Evolutionary conservation across 1,140 invertebrate species (phyloP), one percentile per base, ranked within the genome.

Genomic region (Philaenus spumarius): DNA sequence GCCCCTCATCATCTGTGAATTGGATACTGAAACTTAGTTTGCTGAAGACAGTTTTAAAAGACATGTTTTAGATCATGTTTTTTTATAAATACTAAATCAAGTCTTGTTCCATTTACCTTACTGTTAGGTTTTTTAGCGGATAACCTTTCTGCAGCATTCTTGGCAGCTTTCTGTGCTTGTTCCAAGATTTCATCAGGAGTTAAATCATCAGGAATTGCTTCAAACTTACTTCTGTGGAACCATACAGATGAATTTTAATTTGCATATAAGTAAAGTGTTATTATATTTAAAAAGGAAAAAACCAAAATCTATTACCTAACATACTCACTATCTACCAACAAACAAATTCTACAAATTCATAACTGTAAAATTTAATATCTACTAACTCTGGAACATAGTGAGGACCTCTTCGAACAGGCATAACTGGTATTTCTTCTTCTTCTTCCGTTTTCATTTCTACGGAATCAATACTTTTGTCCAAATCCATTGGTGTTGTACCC

Each of bases 141-240:
- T 2, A 90, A 70, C 65, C 82, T 82, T 15, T 86, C 80, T 7
- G 82, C 78, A 1, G 85, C 86, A 17, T 77, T 72, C 67, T 82
- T 77, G 0, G 86, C 84, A 0, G 85, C 84, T 39, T 78, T 75
- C 62, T 82, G 73, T 1, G 81, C 83, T 71, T 90, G 84, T 4
- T 82, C 82, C 2, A 93, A 69, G 46, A 93, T 88, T 64, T 92
- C 87, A 56, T 91, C 87, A 0, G 90, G 80, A 2, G 83, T 85
- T 58, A 92, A 46, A 66, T 90, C 85, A 69, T 93, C 89, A 0
- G 85, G 84, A 60, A 90, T 82, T 0, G 86, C 84, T 67, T 91
- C 87, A 73, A 89, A 90, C 66, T 84, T 83, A 1, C 77, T 77
- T 34, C 80, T 72, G 56, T 30, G 60, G 52, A 42, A 61, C 53